These are phyloP conservation scores for Drosophila neocordata DNA, from an alignment of 1,140 invertebrate species.

Conservation along the genomic window DNA sequence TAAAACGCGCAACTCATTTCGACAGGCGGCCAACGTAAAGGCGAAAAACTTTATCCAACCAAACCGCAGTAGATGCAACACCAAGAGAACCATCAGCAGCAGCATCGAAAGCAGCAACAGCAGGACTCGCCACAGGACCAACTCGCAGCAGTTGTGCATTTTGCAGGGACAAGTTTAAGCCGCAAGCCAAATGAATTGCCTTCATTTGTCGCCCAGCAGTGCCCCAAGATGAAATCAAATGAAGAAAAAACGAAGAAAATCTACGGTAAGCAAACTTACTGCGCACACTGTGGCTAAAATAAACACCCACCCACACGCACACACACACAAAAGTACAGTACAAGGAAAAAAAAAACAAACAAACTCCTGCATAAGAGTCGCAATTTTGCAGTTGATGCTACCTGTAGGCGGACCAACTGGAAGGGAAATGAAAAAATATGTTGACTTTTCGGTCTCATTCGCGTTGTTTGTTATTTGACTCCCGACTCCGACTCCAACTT, in stretches of 20 bases:
- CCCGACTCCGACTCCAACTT: not conserved
- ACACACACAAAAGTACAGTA: conserved; percentile 39
- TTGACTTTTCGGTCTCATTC: conserved; percentile 42
- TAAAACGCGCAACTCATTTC: conserved; percentile 72
- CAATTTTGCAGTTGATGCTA: conserved; percentile 51
- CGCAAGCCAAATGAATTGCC: conserved; percentile 70
- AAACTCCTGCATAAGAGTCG: conserved; percentile 42
- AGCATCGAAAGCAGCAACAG: conserved; percentile 15
- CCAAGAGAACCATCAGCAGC: conserved; percentile 19
- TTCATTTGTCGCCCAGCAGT: conserved; percentile 58
- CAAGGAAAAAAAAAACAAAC: conserved; percentile 4
- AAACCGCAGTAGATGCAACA: conserved; percentile 25
- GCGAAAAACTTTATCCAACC: conserved; percentile 48
- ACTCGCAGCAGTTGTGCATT: conserved; percentile 54
- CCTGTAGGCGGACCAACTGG: conserved; percentile 27
- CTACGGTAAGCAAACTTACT: conserved; percentile 58
- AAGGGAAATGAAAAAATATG: conserved; percentile 56
- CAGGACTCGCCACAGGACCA: conserved; percentile 18
- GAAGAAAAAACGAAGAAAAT: conserved; percentile 15
- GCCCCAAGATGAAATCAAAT: conserved; percentile 17
- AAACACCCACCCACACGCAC: conserved; percentile 36
- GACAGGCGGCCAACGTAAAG: conserved; percentile 24
- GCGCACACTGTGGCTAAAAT: conserved; percentile 58
- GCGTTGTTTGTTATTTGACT: conserved; percentile 8
- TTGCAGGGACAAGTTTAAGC: conserved; percentile 65